phyloP scores from a whole-genome alignment of 2,113 vertebrate species.

The Cheirogaleus medius region DNA sequence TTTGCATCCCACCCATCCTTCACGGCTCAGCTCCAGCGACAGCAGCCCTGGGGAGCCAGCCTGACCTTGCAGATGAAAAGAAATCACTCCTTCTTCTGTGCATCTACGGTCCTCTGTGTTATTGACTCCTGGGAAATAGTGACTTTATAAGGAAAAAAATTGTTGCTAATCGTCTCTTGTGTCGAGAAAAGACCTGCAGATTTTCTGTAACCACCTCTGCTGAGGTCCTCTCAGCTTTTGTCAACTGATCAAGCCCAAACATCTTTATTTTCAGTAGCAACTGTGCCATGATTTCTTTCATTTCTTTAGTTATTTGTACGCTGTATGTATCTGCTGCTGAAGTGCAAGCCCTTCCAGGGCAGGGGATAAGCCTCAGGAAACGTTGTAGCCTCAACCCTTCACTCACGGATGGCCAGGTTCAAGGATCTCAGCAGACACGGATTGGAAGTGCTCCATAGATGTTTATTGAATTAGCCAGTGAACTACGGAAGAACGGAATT shows the following conservation, averaged over 20 bases:
- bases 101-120: not conserved
- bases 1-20: not conserved
- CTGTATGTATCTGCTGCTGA: not conserved
- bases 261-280: not conserved
- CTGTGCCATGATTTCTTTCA: not conserved
- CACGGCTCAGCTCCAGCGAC: not conserved
- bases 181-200: not conserved
- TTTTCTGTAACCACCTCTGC: not conserved
- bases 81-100: not conserved
- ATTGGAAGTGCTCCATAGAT: not conserved
- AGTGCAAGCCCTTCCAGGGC: not conserved
- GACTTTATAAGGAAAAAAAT: not conserved
- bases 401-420: not conserved
- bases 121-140: not conserved
- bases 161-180: not conserved
- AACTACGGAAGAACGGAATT: not conserved
- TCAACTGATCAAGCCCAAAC: not conserved
- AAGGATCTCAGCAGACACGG: not conserved
- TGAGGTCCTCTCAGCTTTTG: not conserved
- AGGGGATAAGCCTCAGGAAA: not conserved
- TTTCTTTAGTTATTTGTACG: not conserved
- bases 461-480: not conserved
- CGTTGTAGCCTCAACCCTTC: not conserved
- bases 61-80: not conserved
- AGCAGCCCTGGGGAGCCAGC: not conserved